Evolutionary conservation across 2,797 vertebrate species (phyloP), one percentile per base, ranked within the genome.

Genomic region (Peromyscus eremicus): DNA sequence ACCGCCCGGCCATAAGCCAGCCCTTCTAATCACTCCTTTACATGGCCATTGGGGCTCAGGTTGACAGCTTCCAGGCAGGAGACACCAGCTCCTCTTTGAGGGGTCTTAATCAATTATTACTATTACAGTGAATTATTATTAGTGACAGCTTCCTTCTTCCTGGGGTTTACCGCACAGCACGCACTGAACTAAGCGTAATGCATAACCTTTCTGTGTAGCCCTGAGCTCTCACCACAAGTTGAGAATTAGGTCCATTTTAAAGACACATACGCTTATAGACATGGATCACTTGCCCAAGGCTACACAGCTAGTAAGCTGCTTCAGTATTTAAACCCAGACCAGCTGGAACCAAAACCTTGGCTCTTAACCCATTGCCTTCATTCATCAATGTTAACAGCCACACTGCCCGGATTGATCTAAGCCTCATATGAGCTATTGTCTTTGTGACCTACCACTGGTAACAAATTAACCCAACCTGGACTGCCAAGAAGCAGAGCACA

Each of bases 231-330:
- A 27, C 9, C 77, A 0, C 6, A 40, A 60, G 55, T 32, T 52
- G 77, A 91, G 81, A 70, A 89, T 96, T 10, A 37, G 4, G 13
- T 13, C n/a, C 34, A 0, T 75, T 94, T 93, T 46, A 87, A 92
- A 92, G 40, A 89, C 91, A 91, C 34, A 73, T 46, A 91, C 29
- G 62, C 25, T 92, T 34, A 57, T n/a, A 71, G 81, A 55, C 43
- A 29, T 60, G 5, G n/a, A 37, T 66, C 37, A 19, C 40, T 92
- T 90, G 52, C 12, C 49, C 68, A n/a, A 66, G 46, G 57, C 49
- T 79, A 34, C 77, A 75, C 5, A 71, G 49, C 46, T 55, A 29
- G 37, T 16, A 43, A 60, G 29, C 2, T 76, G 84, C 76, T 86
- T 55, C 46, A 70, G 64, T 49, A 55, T 89, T 89, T 52, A 71